These are phyloP conservation scores for Cybosia mesomella DNA, from an alignment of 2,888 invertebrate species.

Conservation along the genomic window DNA sequence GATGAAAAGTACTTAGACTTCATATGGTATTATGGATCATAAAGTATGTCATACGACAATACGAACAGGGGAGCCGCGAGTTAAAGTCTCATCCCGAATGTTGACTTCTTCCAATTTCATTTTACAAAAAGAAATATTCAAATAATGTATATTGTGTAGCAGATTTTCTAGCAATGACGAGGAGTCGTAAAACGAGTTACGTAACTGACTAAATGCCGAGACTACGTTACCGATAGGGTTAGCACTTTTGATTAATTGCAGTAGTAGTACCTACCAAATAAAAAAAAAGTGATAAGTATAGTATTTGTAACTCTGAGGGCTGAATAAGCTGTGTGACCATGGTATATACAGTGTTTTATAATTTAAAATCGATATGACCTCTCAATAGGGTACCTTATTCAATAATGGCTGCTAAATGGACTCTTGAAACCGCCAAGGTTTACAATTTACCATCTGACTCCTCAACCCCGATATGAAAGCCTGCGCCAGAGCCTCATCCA, in stretches of 20 bases:
- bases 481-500: too few relatives aligned
- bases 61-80: background rate
- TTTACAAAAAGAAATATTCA: conserved; percentile 7
- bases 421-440: too few relatives aligned
- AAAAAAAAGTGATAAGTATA: too few relatives aligned
- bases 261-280: background rate
- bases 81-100: background rate
- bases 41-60: too few relatives aligned
- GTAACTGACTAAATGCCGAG: conserved; percentile 23
- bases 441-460: too few relatives aligned
- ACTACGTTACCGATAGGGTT: conserved; percentile 6
- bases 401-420: background rate
- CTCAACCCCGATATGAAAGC: too few relatives aligned
- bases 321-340: too few relatives aligned
- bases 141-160: conserved; percentile 7
- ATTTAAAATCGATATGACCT: background rate
- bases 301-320: too few relatives aligned
- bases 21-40: too few relatives aligned
- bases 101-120: background rate
- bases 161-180: conserved; percentile 35
- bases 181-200: conserved; percentile 28
- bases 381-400: background rate
- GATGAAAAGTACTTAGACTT: too few relatives aligned
- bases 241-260: background rate
- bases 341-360: background rate